Conservation (phyloP, 1,140 invertebrate species). For the Wiebesia pumilae region DNA sequence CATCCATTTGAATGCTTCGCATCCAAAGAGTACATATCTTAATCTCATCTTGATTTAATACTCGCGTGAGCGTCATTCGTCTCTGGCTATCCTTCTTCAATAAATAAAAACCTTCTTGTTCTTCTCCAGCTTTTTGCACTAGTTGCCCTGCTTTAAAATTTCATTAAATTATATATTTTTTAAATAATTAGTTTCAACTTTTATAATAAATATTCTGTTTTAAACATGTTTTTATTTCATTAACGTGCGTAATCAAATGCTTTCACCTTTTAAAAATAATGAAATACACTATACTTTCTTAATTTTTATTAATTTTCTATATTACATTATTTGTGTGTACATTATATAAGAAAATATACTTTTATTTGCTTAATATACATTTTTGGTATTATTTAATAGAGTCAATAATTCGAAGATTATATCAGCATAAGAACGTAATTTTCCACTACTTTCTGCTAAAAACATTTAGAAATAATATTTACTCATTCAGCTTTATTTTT, state of each 20-base stretch:
- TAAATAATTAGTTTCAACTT: not conserved
- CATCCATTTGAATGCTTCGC: constrained; percentile 82
- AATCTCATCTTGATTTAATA: constrained; percentile 90
- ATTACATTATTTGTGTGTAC: too few species aligned
- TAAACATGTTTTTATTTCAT: not conserved
- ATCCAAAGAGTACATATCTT: constrained; percentile 92
- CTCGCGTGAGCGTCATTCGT: constrained; percentile 90
- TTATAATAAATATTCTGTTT: not conserved
- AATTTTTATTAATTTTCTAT: too few species aligned
- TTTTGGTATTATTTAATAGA: too few species aligned
- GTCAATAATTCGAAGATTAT: too few species aligned
- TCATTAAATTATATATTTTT: not conserved
- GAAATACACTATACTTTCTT: too few species aligned
- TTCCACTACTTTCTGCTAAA: too few species aligned
- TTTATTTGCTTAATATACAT: too few species aligned
- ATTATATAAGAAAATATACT: too few species aligned
- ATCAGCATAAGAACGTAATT: too few species aligned
- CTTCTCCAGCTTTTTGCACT: constrained; percentile 76
- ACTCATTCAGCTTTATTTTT: too few species aligned
- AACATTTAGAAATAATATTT: too few species aligned
- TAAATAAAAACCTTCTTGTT: constrained; percentile 94
- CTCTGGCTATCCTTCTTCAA: constrained; percentile 98
- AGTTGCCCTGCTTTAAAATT: constrained; percentile 62
- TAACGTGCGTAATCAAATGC: not conserved
- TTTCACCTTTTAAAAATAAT: too few species aligned